Evolutionary conservation across 1,140 invertebrate species (phyloP), one percentile per base, ranked within the genome.

Genomic region (Phymorhynchus buccinoides): DNA sequence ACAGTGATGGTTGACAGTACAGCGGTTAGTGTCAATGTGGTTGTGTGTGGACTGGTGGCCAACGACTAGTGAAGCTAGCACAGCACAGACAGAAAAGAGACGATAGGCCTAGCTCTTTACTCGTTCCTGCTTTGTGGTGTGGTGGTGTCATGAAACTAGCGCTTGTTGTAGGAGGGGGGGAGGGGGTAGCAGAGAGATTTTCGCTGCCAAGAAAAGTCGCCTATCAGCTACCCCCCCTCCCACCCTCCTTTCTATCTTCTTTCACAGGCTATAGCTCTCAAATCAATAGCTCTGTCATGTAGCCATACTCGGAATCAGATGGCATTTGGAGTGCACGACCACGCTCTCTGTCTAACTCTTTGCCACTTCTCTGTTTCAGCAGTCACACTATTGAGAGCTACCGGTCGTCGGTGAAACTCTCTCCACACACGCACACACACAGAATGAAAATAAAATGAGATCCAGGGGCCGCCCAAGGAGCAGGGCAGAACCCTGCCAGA

Each of bases 231-330:
- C 27, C n/a, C 30, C 35, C 68, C 22, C 48, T 52, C 48, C 22
- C 62, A 14, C 68, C 35, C 6, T 1, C 68, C 6, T 27, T 2
- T 1, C 30, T 18, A 71, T 37, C 32, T 32, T 0, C 68, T 0
- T 32, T 4, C 62, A 66, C 62, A 66, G 6, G 6, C 62, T 30
- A 9, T 66, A 4, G 9, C 68, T 32, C 68, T 30, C 3, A 41
- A 75, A 75, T 75, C 73, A 41, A 75, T 75, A 75, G 73, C 37
- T 27, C 37, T 37, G 18, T 75, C 73, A 75, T 75, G 73, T 41
- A 41, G 73, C 73, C 73, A 12, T 75, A 75, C 37, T n/a, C n/a
- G n/a, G n/a, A n/a, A n/a, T n/a, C n/a, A 75, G 39, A 22, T 75
- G 35, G 73, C 73, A 27, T 75, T 75, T 75, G 32, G 73, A 75